Percentiles rank a stretch among this genome's conserved stretches.
Evolutionary conservation across 2,888 invertebrate species (phyloP).

Genomic region (Malachius bipustulatus): DNA sequence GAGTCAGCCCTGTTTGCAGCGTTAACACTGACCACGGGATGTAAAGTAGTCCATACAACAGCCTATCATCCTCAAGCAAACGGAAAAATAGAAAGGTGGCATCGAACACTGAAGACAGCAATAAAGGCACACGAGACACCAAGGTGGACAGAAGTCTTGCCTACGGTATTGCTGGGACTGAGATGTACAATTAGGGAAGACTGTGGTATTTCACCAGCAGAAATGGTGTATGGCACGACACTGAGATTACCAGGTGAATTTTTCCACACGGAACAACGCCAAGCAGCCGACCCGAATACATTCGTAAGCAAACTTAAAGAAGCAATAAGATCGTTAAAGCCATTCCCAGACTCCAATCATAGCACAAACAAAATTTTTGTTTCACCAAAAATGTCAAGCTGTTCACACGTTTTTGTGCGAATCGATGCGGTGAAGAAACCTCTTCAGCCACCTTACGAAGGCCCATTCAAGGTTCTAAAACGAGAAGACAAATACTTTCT

Average conservation of each 20-base stretch:
- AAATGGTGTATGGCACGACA: constrained; percentile 10
- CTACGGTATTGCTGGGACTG: constrained; percentile 10
- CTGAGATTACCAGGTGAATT: constrained; percentile 10
- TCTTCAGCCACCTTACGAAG: too few species aligned
- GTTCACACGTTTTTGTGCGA: constrained; percentile 8
- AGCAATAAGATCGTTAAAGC: constrained; percentile 3
- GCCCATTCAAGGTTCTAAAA: too few species aligned
- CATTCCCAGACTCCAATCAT: constrained; percentile 2
- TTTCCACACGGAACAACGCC: neutral
- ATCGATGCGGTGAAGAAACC: constrained; percentile 7
- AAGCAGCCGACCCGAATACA: constrained; percentile 4
- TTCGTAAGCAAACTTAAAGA: constrained; percentile 7
- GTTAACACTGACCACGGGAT: too few species aligned
- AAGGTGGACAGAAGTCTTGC: constrained; percentile 9
- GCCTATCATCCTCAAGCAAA: constrained; percentile 13
- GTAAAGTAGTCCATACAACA: constrained; percentile 8
- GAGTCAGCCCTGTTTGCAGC: too few species aligned
- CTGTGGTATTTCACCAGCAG: constrained; percentile 4
- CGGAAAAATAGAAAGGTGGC: constrained; percentile 11
- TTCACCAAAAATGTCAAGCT: constrained; percentile 2
- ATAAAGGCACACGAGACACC: constrained; percentile 7
- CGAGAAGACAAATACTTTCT: too few species aligned
- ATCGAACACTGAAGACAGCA: constrained; percentile 11
- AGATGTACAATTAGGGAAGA: constrained; percentile 5
- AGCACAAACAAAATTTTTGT: constrained; percentile 5